These are phyloP conservation scores for Anastrepha obliqua DNA, from an alignment of 1,140 invertebrate genomes.

Conservation along the genomic window DNA sequence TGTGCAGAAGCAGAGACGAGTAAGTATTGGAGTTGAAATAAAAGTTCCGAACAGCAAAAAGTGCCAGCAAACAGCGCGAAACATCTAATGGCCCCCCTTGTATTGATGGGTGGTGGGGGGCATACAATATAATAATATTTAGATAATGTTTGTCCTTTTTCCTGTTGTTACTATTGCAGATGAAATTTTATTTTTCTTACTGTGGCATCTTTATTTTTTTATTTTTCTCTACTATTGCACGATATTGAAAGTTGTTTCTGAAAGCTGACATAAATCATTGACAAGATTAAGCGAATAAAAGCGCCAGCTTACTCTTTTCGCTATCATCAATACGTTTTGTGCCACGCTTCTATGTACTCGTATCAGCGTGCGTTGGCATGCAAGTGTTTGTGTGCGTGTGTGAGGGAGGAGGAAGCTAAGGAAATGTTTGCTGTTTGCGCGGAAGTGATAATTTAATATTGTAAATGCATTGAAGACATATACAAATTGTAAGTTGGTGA, in stretches of 20 bases:
- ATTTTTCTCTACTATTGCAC: not conserved
- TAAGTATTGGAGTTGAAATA: not conserved
- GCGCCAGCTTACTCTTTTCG: slow-evolving; percentile 3
- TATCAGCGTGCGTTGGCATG: not conserved
- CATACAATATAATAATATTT: not conserved
- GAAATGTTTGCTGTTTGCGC: not conserved
- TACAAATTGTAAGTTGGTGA: no score
- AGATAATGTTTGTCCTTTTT: not conserved
- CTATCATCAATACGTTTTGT: slow-evolving; percentile 27
- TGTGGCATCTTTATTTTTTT: not conserved
- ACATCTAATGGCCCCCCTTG: not conserved
- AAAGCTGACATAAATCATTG: slow-evolving; percentile 48
- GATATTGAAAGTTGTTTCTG: slow-evolving; percentile 42
- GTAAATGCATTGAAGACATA: not conserved
- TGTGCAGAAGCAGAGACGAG: not conserved
- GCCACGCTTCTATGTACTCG: not conserved
- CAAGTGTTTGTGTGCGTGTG: not conserved
- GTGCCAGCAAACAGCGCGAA: not conserved
- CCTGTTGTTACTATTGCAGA: not conserved
- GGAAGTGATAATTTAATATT: slow-evolving; percentile 31
- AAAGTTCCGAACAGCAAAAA: not conserved
- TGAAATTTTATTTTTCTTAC: not conserved
- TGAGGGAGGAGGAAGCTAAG: not conserved
- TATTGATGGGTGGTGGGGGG: not conserved
- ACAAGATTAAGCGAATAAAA: slow-evolving; percentile 26